Percentiles rank a stretch among this genome's conserved stretches.
Evolutionary conservation across 2,797 vertebrate genomes (phyloP).

Genomic region (Rhinogobio ventralis): DNA sequence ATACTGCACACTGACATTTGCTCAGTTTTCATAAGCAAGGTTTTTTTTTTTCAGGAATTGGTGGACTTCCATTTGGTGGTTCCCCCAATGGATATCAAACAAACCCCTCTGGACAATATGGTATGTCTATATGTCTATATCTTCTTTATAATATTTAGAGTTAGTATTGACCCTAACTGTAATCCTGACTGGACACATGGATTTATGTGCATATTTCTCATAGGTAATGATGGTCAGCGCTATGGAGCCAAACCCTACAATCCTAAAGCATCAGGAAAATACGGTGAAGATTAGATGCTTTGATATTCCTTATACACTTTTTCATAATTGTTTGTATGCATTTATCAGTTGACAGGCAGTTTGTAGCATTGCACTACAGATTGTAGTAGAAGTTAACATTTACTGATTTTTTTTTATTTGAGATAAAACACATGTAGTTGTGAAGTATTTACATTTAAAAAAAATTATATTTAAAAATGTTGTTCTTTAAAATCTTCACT

Average conservation of each 20-base stretch:
- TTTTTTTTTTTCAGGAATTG: constrained; percentile 54
- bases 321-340: neutral
- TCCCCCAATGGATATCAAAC: constrained; percentile 34
- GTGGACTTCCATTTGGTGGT: constrained; percentile 51
- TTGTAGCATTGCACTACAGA: neutral
- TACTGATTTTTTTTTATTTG: neutral
- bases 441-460: neutral
- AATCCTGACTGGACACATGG: neutral
- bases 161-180: neutral
- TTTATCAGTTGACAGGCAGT: neutral
- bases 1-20: neutral
- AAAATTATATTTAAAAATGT: too few relatives aligned
- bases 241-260: constrained; percentile 46
- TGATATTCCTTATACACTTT: neutral
- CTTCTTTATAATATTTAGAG: neutral
- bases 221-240: constrained; percentile 42
- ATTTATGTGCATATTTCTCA: neutral
- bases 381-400: neutral
- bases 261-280: constrained; percentile 40
- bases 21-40: neutral
- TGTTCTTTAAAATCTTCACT: too few relatives aligned
- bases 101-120: constrained; percentile 55
- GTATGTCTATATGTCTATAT: constrained; percentile 29
- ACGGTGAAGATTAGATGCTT: constrained; percentile 7
- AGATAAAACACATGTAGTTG: neutral